These are phyloP conservation scores for Boloria euphrosyne DNA, from an alignment of 2,888 invertebrate genomes.

Conservation along the genomic window DNA sequence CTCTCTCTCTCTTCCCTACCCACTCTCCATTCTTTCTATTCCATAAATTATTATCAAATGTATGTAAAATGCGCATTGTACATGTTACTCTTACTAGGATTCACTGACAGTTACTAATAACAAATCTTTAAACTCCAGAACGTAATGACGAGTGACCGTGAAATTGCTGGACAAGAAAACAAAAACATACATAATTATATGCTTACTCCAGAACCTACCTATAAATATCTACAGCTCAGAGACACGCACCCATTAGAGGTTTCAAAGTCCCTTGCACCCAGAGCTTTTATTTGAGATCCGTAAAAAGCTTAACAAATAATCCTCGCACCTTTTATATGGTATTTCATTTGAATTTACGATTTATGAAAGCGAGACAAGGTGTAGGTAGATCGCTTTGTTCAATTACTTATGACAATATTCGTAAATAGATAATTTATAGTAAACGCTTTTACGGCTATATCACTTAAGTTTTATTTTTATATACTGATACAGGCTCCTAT, in stretches of 20 bases:
- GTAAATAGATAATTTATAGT: too few species aligned
- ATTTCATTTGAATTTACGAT: background rate
- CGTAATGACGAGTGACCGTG: constrained; percentile 59
- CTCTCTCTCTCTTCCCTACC: too few species aligned
- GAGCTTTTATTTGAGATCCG: constrained; percentile 34
- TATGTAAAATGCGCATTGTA: too few species aligned
- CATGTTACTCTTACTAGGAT: background rate
- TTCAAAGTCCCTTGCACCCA: constrained; percentile 35
- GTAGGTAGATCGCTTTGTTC: too few species aligned
- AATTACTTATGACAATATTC: too few species aligned
- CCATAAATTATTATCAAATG: too few species aligned
- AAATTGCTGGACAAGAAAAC: constrained; percentile 52
- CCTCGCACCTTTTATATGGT: background rate
- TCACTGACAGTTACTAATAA: constrained; percentile 45
- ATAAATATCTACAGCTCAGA: constrained; percentile 12
- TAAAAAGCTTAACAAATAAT: constrained; percentile 30
- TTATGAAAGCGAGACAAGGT: too few species aligned
- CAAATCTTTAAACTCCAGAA: constrained; percentile 57
- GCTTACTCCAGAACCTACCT: constrained; percentile 1
- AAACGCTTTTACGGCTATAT: too few species aligned
- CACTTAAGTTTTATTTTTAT: too few species aligned
- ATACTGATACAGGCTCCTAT: too few species aligned
- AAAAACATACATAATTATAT: constrained; percentile 42
- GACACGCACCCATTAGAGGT: constrained; percentile 45
- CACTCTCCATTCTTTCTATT: too few species aligned